These are phyloP conservation scores for Oryzias javanicus DNA, from an alignment of 2,113 vertebrate species.

Conservation along the genomic window DNA sequence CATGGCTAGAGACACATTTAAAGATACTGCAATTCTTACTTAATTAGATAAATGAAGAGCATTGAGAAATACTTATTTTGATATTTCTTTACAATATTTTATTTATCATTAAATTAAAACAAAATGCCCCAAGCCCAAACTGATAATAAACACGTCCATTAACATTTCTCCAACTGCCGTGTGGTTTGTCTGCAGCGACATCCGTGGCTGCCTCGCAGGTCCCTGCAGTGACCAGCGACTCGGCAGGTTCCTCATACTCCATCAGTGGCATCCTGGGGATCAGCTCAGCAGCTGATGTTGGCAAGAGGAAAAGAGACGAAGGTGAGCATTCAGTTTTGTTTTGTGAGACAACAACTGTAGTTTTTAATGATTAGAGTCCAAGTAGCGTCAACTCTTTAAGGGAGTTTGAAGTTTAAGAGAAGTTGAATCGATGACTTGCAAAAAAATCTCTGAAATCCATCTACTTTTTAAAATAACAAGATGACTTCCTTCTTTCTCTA, in stretches of 20 bases:
- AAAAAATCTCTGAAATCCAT: background rate
- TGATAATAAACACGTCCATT: background rate
- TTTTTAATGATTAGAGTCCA: background rate
- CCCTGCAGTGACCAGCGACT: constrained; percentile 90
- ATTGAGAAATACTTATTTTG: background rate
- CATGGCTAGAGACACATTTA: background rate
- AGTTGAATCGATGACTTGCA: background rate
- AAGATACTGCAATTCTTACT: background rate
- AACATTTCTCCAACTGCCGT: background rate
- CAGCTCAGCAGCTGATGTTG: constrained; percentile 87
- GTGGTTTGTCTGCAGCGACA: constrained; percentile 78
- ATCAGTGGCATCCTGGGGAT: constrained; percentile 98
- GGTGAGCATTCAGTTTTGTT: constrained; percentile 72
- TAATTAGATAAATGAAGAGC: background rate
- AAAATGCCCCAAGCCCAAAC: background rate
- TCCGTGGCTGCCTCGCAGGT: constrained; percentile 92
- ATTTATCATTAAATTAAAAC: too few species aligned
- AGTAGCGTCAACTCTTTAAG: too few species aligned
- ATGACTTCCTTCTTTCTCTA: too few species aligned
- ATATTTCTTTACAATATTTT: too few species aligned
- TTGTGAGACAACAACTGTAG: background rate
- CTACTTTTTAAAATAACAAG: background rate
- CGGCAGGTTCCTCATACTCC: constrained; percentile 95
- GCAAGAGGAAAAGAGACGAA: constrained; percentile 97
- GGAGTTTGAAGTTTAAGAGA: background rate